A percentile compares a stretch with the other conserved stretches of the same genome.
Evolutionary conservation across 2,113 vertebrate genomes (phyloP).

Genomic region (Grammomys surdaster): DNA sequence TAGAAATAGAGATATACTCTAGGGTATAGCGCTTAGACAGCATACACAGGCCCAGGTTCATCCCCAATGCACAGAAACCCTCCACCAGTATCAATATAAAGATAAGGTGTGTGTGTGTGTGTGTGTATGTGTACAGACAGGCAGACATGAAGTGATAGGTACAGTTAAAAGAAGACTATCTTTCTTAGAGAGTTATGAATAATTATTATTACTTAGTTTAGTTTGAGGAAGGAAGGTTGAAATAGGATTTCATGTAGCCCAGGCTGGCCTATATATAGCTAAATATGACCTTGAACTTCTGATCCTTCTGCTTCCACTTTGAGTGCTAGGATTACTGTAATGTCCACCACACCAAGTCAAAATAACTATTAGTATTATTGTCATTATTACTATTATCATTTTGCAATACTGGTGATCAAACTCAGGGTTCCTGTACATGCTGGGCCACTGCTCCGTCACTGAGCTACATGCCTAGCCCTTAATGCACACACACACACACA

Average conservation of each 20-base stretch:
- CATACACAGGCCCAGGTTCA: neutral
- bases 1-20: neutral
- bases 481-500: too few species aligned
- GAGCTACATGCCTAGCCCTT: neutral
- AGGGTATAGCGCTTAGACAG: neutral
- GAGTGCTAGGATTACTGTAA: neutral
- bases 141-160: neutral
- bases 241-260: neutral
- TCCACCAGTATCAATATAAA: neutral
- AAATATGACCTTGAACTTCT: neutral
- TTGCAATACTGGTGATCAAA: neutral
- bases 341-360: neutral
- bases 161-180: neutral
- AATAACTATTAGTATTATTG: neutral
- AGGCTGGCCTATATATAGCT: neutral
- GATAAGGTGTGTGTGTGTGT: neutral
- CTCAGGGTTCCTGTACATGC: neutral
- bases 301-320: neutral
- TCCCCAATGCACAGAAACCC: neutral
- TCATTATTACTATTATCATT: neutral
- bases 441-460: neutral
- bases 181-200: conserved; percentile 35
- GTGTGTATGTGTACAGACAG: neutral
- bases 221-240: neutral
- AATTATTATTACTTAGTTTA: neutral